Percentiles rank a stretch among this genome's conserved stretches.
Conservation (phyloP, 2,113 vertebrate genomes). For the Urocynchramus pylzowi region DNA sequence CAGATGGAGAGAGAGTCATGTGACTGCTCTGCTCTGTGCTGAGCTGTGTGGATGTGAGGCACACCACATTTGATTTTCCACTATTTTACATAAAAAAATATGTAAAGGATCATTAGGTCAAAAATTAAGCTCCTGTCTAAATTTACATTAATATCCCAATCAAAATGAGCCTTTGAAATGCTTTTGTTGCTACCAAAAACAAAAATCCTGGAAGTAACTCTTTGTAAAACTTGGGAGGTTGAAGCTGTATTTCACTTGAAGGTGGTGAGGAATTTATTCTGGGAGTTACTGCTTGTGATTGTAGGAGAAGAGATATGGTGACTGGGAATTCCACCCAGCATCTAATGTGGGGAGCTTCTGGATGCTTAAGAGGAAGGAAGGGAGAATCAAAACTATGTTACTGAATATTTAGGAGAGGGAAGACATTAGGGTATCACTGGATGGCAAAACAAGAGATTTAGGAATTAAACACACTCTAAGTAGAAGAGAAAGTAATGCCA, state of each 20-base stretch:
- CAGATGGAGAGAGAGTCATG: accelerated
- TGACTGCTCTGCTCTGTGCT: neutral
- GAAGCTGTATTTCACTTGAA: neutral
- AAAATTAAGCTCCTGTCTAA: neutral
- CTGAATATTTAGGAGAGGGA: neutral
- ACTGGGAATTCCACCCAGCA: neutral
- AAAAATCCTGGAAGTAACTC: neutral
- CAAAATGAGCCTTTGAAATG: neutral
- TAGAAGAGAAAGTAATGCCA: neutral
- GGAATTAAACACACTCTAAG: neutral
- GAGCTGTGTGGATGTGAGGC: neutral
- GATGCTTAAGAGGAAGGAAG: neutral
- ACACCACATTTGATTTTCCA: neutral
- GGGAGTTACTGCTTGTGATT: neutral
- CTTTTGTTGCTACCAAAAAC: neutral
- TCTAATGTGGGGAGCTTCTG: neutral
- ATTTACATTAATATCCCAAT: neutral
- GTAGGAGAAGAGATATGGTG: neutral
- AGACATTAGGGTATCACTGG: neutral
- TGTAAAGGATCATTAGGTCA: neutral
- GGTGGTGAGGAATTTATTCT: neutral
- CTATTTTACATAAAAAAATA: neutral
- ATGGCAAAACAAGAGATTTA: neutral
- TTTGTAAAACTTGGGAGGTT: neutral
- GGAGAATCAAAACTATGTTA: neutral